Base-by-base conservation (phyloP, 2,888 invertebrate species). In the Callyntrura guangdongensis region DNA sequence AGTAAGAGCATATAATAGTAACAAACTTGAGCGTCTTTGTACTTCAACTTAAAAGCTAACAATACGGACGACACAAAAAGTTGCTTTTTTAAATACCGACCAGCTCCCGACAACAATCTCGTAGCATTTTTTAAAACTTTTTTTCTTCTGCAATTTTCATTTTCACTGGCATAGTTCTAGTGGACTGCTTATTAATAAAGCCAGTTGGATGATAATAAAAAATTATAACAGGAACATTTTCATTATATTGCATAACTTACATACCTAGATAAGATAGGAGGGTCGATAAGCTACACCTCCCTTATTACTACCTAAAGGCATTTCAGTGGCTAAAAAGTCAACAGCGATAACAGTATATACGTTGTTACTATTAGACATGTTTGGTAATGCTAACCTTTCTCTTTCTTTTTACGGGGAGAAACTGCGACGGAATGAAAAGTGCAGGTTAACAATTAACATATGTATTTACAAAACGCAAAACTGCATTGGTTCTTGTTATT, bases 1-100 rank as follows among this genome's bases (percentile, higher is more conserved):
- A 86, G 81, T 90, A 90, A n/a, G 25, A 56, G 25, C 17, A 45
- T 61, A 27, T 11, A 20, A 45, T 72, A 45, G 72, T 2, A 17
- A 53, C 49, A 53, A 67, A 20, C 56, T 49, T 79, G 36, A 74
- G n/a, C 8, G 69, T 72, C 36, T 72, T 11, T 45, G n/a, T 5
- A 49, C 11, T 17, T 74, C 36, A 0, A 36, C 67, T 67, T 67
- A 27, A 67, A n/a, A n/a, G n/a, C 6, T 14, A 27, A n/a, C 27
- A 67, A 4, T 4, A 59, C 59, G 14, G 17, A 74, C 74, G 47
- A 74, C 74, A 74, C 20, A 47, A 45, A 36, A 45, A 49, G 47
- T 74, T 45, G 11, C 12, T 45, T 36, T 14, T 53, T 25, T 49
- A 72, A 72, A 72, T 3, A 72, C 69, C 47, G 47, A 64, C 64